Evolutionary conservation across 1,140 invertebrate species (phyloP).

Genomic region (Drosophila melanica): DNA sequence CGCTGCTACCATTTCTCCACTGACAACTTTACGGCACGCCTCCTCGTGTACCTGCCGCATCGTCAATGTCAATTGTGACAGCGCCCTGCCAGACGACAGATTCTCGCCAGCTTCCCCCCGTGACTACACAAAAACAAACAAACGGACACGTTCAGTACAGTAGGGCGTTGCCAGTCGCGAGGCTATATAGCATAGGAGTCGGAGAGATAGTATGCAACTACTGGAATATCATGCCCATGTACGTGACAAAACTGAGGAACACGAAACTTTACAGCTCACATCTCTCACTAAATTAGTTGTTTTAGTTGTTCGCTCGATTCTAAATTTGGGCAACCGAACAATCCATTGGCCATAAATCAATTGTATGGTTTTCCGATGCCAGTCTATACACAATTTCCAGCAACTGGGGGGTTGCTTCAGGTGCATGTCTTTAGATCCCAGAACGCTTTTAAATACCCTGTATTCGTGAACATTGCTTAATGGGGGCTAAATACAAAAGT

Average conservation of each 20-base stretch:
- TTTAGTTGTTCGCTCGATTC: slow-evolving; percentile 59
- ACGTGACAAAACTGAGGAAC: slow-evolving; percentile 80
- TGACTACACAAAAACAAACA: slow-evolving; percentile 65
- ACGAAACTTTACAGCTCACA: slow-evolving; percentile 40
- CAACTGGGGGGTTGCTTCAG: slow-evolving; percentile 46
- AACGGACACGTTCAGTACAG: slow-evolving; percentile 59
- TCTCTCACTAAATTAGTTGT: slow-evolving; percentile 78
- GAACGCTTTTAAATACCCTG: slow-evolving; percentile 19
- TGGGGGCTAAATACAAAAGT: no score
- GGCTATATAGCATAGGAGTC: not conserved
- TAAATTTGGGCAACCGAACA: slow-evolving; percentile 68
- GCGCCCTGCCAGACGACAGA: slow-evolving; percentile 55
- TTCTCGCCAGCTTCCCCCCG: slow-evolving; percentile 24
- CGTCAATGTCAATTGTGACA: slow-evolving; percentile 81
- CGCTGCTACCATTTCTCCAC: slow-evolving; percentile 22
- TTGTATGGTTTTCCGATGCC: slow-evolving; percentile 61
- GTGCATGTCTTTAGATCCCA: slow-evolving; percentile 40
- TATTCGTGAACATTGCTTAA: not conserved
- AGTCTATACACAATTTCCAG: slow-evolving; percentile 41
- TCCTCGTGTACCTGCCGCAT: slow-evolving; percentile 75
- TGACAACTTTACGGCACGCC: slow-evolving; percentile 80
- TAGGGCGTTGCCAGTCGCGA: not conserved
- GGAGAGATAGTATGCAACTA: slow-evolving; percentile 9
- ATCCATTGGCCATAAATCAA: slow-evolving; percentile 82
- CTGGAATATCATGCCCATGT: slow-evolving; percentile 67